These are phyloP conservation scores for Vombatus ursinus DNA, from an alignment of 2,113 vertebrate genomes.

Conservation along the genomic window DNA sequence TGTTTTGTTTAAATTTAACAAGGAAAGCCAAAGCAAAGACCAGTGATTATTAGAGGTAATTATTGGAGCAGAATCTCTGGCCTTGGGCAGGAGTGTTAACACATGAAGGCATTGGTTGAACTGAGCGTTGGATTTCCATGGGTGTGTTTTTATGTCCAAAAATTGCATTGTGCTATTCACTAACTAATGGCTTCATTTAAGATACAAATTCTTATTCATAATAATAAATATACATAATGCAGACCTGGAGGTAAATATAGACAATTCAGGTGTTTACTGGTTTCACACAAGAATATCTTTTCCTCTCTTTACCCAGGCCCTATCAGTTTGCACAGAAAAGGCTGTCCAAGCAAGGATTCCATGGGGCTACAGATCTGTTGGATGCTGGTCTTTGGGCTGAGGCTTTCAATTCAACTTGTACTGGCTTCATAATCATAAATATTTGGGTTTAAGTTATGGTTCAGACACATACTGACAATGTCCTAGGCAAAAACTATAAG, in stretches of 20 bases:
- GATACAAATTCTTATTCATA: background rate
- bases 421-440: background rate
- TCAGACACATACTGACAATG: background rate
- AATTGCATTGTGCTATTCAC: background rate
- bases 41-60: background rate
- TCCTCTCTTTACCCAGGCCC: background rate
- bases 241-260: background rate
- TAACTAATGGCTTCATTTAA: background rate
- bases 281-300: background rate
- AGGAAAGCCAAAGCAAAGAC: background rate
- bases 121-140: background rate
- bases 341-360: background rate
- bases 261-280: background rate
- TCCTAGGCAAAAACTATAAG: background rate
- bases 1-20: background rate
- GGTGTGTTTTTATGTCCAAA: background rate
- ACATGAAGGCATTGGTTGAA: background rate
- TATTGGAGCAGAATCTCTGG: background rate
- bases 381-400: background rate
- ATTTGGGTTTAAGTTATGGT: background rate
- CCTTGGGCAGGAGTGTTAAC: background rate
- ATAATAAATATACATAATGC: background rate
- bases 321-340: background rate
- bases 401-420: background rate
- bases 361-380: background rate